Conservation (phyloP, 2,888 invertebrate species). For the Vandiemenella viatica region DNA sequence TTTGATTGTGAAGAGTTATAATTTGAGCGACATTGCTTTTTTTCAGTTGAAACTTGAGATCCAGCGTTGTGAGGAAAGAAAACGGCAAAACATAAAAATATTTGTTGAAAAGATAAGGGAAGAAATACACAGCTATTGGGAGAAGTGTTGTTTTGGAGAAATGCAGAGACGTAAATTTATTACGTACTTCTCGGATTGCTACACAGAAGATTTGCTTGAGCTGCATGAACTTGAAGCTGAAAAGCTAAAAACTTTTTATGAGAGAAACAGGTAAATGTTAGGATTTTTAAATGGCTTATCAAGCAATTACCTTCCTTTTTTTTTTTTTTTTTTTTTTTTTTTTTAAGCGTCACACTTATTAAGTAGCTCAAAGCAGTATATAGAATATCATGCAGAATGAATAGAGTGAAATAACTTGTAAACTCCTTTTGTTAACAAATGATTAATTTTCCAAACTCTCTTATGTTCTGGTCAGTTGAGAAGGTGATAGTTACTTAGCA, state of each 20-base stretch:
- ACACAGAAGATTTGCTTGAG: conserved; percentile 63
- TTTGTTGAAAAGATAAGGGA: conserved; percentile 49
- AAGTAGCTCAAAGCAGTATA: no score
- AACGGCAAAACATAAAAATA: conserved; percentile 52
- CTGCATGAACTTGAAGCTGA: conserved; percentile 65
- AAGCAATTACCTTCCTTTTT: no score
- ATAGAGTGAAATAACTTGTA: no score
- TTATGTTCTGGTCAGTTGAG: no score
- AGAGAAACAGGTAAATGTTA: conserved; percentile 42
- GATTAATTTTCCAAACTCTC: no score
- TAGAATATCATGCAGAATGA: no score
- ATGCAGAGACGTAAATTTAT: conserved; percentile 44
- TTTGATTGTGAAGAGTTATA: no score
- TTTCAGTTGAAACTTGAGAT: conserved; percentile 49
- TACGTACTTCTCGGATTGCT: conserved; percentile 49
- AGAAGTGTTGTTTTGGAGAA: conserved; percentile 53
- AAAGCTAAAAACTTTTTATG: conserved; percentile 47
- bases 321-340: conserved; percentile 5
- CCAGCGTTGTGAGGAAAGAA: conserved; percentile 55
- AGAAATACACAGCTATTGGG: conserved; percentile 62
- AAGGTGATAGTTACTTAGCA: no score
- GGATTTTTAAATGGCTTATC: no score
- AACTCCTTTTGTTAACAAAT: no score
- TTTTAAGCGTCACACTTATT: no score
- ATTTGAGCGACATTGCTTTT: no score